These are phyloP conservation scores for Heptranchias perlo DNA, from an alignment of 2,113 vertebrate species.

Conservation along the genomic window DNA sequence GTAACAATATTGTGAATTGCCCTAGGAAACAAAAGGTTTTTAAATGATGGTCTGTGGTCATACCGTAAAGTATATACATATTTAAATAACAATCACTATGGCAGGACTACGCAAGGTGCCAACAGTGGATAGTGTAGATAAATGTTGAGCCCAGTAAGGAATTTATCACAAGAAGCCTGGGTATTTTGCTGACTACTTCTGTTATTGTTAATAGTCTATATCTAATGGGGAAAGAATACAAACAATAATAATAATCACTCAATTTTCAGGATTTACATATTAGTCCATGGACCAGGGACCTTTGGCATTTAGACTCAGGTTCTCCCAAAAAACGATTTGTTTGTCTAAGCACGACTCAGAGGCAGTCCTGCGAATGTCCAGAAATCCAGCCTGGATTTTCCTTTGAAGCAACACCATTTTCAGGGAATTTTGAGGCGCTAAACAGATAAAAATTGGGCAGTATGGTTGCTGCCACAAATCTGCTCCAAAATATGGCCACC, in stretches of 20 bases:
- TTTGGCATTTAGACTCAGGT: neutral
- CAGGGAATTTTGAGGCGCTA: neutral
- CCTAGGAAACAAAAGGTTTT: neutral
- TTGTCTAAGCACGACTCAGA: neutral
- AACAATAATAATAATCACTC: neutral
- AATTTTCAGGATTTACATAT: neutral
- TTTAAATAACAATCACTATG: neutral
- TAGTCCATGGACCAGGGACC: neutral
- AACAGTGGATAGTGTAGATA: neutral
- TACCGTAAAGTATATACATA: neutral
- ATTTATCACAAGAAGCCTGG: neutral
- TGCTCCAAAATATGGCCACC: neutral
- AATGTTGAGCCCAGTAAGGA: neutral
- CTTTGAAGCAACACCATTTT: neutral
- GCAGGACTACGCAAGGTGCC: neutral
- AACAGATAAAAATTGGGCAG: neutral
- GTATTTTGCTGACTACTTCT: neutral
- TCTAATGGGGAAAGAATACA: neutral
- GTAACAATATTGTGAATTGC: neutral
- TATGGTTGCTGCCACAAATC: neutral
- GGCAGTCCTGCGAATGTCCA: neutral
- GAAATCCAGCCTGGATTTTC: neutral
- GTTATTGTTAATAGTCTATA: neutral
- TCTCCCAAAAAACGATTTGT: neutral
- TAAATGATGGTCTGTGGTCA: neutral